Evolutionary conservation across 2,797 vertebrate genomes (phyloP).

Genomic region (Pangasius krempfi): DNA sequence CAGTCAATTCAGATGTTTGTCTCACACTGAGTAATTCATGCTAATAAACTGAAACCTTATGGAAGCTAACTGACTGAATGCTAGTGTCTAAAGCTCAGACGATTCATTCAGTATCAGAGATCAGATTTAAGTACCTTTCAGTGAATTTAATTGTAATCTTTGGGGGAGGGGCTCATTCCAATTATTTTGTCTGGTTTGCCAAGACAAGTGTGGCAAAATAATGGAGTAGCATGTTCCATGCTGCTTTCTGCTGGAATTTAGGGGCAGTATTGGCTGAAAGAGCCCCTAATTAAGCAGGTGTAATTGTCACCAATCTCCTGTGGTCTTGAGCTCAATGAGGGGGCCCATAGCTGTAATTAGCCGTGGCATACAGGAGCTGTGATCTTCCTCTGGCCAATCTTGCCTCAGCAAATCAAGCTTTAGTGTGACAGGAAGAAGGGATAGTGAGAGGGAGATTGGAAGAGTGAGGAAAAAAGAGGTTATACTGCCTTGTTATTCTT

Average conservation of each 20-base stretch:
- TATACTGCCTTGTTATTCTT: constrained; percentile 6
- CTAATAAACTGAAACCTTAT: not conserved
- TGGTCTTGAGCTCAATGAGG: constrained; percentile 32
- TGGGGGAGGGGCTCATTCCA: constrained; percentile 4
- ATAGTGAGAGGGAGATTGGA: not conserved
- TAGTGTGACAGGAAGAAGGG: constrained; percentile 26
- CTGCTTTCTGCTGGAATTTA: constrained; percentile 26
- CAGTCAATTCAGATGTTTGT: not conserved
- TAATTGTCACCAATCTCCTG: constrained; percentile 51
- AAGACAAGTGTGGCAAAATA: constrained; percentile 41
- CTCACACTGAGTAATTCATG: not conserved
- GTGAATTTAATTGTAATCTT: not conserved
- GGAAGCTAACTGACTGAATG: not conserved
- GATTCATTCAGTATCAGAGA: constrained; percentile 1
- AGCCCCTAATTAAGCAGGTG: constrained; percentile 51
- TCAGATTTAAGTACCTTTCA: constrained; percentile 7
- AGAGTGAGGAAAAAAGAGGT: not conserved
- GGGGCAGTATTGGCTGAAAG: constrained; percentile 38
- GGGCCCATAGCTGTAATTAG: constrained; percentile 49
- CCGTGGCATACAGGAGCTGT: constrained; percentile 5
- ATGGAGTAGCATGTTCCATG: constrained; percentile 17
- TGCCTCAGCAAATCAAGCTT: constrained; percentile 26
- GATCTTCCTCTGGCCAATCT: constrained; percentile 21
- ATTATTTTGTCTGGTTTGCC: constrained; percentile 43
- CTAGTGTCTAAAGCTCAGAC: not conserved